Conservation (phyloP, 2,113 vertebrate species). For the Brienomyrus brachyistius region DNA sequence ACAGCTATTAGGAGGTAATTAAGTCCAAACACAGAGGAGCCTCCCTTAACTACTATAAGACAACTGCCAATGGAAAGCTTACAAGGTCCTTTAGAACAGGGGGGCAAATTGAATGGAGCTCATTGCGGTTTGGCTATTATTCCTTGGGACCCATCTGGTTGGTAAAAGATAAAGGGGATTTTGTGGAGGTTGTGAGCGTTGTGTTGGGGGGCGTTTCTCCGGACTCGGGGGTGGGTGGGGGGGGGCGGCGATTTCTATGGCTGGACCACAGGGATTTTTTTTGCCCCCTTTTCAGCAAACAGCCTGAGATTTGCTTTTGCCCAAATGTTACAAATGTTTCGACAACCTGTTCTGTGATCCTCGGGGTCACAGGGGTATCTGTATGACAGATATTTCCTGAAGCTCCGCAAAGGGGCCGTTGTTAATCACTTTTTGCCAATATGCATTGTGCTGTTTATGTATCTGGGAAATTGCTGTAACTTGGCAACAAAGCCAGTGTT, state of each 20-base stretch:
- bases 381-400: neutral
- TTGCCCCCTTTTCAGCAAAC: constrained; percentile 15
- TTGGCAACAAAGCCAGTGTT: neutral
- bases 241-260: constrained; percentile 25
- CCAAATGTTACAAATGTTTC: constrained; percentile 79
- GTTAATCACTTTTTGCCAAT: neutral
- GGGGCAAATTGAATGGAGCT: constrained; percentile 79
- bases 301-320: constrained; percentile 36
- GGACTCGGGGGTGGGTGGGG: constrained; percentile 23
- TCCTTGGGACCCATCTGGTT: constrained; percentile 70
- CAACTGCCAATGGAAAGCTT: constrained; percentile 71
- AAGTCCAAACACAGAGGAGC: constrained; percentile 84
- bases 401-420: neutral
- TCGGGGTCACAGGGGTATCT: constrained; percentile 45
- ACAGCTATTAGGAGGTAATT: constrained; percentile 87
- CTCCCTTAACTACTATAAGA: constrained; percentile 71
- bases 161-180: constrained; percentile 70
- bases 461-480: neutral
- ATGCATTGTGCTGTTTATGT: neutral
- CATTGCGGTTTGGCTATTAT: constrained; percentile 63
- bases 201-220: constrained; percentile 40
- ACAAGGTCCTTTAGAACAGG: constrained; percentile 77
- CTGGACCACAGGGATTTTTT: constrained; percentile 34
- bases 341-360: constrained; percentile 73
- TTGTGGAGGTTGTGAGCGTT: constrained; percentile 64